A percentile compares a stretch with the other conserved stretches of the same genome.
Conservation (phyloP, 2,888 invertebrate genomes). For the Aquatica leii region DNA sequence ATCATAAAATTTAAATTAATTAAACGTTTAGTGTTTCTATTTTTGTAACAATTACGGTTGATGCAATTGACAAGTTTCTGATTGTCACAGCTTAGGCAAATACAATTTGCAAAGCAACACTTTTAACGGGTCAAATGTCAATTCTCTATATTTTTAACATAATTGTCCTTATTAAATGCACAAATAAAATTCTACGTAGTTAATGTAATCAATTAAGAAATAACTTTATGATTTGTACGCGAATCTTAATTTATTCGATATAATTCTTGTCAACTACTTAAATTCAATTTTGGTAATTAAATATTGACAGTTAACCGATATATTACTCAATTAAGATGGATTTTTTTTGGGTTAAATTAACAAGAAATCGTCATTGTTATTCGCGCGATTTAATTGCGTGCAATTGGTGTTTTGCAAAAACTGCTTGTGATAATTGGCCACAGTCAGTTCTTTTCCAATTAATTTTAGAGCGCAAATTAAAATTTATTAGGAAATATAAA, state of each 20-base stretch:
- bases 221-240: constrained; percentile 10
- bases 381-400: too few species aligned
- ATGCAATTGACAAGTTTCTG: constrained; percentile 34
- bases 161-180: constrained; percentile 49
- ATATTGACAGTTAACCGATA: too few species aligned
- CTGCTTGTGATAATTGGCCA: too few species aligned
- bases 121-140: constrained; percentile 57
- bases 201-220: constrained; percentile 13
- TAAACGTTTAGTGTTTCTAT: constrained; percentile 32
- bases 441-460: too few species aligned
- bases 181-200: constrained; percentile 36
- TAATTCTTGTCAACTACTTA: too few species aligned
- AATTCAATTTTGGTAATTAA: too few species aligned
- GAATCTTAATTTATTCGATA: constrained; percentile 6
- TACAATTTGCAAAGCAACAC: constrained; percentile 54
- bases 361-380: too few species aligned
- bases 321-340: too few species aligned
- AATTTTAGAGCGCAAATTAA: too few species aligned
- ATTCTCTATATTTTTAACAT: constrained; percentile 55
- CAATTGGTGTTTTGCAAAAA: too few species aligned
- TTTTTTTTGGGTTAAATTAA: too few species aligned
- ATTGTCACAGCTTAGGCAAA: constrained; percentile 48
- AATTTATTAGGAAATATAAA: too few species aligned
- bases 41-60: constrained; percentile 31
- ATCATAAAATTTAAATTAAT: constrained; percentile 33